A percentile compares a stretch with the other conserved stretches of the same genome.
phyloP scores from a whole-genome alignment of 2,888 invertebrate genomes.

The Scrobipalpa atriplicella region DNA sequence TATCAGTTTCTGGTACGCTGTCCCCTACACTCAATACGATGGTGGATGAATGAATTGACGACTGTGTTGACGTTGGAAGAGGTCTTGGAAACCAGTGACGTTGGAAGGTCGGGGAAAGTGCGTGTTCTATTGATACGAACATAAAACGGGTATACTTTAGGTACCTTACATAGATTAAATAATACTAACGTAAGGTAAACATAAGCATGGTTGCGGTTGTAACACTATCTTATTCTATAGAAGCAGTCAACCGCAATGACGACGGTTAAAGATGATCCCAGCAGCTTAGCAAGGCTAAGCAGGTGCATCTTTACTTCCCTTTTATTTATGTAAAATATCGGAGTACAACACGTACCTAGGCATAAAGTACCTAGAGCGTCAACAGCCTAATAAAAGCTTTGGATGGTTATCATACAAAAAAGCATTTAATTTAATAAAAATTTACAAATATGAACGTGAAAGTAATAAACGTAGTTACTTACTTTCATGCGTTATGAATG shows the following conservation, averaged over 20 bases:
- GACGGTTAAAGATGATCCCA: not conserved
- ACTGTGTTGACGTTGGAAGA: not conserved
- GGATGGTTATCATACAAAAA: too few species aligned
- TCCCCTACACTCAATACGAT: not conserved
- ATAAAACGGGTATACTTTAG: too few species aligned
- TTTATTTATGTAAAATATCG: not conserved
- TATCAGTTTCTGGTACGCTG: too few species aligned
- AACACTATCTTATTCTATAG: not conserved
- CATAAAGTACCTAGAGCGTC: too few species aligned
- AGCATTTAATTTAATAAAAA: too few species aligned
- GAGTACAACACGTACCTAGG: too few species aligned
- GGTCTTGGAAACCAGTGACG: not conserved
- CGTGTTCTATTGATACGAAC: not conserved
- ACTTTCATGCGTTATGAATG: not conserved
- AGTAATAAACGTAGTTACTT: not conserved
- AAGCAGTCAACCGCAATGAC: not conserved
- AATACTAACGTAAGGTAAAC: not conserved
- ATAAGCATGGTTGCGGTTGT: constrained; percentile 7
- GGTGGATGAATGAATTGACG: not conserved
- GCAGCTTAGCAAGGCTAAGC: not conserved
- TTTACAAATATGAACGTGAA: not conserved
- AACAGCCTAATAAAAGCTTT: too few species aligned
- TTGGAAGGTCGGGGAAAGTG: not conserved
- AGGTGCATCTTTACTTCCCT: not conserved
- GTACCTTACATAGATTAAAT: too few species aligned